These are phyloP conservation scores for Chaenogobius annularis DNA, from an alignment of 2,113 vertebrate species.

Conservation along the genomic window DNA sequence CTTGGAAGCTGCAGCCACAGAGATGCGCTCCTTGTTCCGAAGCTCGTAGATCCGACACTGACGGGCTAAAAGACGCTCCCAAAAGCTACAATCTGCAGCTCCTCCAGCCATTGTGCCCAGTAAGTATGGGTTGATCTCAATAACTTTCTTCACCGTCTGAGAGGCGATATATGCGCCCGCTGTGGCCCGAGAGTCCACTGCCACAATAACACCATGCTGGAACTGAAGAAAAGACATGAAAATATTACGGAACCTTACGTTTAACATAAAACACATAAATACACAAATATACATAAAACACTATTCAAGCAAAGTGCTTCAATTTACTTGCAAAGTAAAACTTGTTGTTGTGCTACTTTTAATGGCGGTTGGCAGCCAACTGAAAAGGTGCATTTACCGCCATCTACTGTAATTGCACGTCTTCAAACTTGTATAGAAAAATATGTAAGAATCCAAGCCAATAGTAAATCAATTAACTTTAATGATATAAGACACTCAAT, in stretches of 20 bases:
- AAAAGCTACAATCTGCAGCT: slow-evolving; percentile 91
- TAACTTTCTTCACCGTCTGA: slow-evolving; percentile 91
- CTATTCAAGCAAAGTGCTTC: too few species aligned
- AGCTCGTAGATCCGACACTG: slow-evolving; percentile 93
- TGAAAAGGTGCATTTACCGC: too few species aligned
- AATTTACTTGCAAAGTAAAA: too few species aligned
- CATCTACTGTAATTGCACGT: too few species aligned
- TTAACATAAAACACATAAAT: not conserved
- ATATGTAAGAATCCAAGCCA: too few species aligned
- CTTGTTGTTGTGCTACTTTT: too few species aligned
- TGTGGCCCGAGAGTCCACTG: slow-evolving; percentile 89
- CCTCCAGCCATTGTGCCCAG: slow-evolving; percentile 93
- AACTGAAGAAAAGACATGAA: slow-evolving; percentile 72
- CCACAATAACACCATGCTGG: slow-evolving; percentile 87
- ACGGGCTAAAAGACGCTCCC: slow-evolving; percentile 88
- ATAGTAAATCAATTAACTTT: too few species aligned
- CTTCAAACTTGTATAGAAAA: too few species aligned
- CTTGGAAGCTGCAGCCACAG: slow-evolving; percentile 90
- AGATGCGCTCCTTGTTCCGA: slow-evolving; percentile 92
- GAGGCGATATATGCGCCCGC: slow-evolving; percentile 89
- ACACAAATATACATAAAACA: not conserved
- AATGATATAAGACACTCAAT: too few species aligned
- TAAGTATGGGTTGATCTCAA: slow-evolving; percentile 90
- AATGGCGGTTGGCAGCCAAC: too few species aligned
- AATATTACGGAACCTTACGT: not conserved